Evolutionary conservation across 2,888 invertebrate genomes (phyloP).

Genomic region (Thalpophila matura): DNA sequence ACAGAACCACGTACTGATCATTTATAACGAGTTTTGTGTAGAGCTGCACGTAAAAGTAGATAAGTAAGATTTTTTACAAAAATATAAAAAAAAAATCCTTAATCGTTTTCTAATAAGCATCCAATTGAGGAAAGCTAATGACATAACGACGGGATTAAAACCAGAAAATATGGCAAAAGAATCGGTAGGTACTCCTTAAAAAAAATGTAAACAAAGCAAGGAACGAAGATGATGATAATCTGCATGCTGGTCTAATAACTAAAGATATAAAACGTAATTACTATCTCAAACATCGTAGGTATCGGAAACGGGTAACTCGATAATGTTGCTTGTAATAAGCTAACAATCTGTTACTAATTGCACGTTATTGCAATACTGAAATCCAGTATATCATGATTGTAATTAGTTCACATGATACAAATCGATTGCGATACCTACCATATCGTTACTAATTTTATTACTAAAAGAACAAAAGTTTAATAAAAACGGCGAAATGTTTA

Average conservation of each 20-base stretch:
- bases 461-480: not conserved
- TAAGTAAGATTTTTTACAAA: not conserved
- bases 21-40: constrained; percentile 30
- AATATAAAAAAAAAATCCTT: not conserved
- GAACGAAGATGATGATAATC: not conserved
- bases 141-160: not conserved
- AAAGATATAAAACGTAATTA: not conserved
- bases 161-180: no score
- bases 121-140: not conserved
- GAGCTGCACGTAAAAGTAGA: not conserved
- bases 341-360: constrained; percentile 46
- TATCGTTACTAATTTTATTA: not conserved
- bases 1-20: constrained; percentile 25
- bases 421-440: not conserved
- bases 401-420: constrained; percentile 35
- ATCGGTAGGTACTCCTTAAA: not conserved
- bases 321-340: constrained; percentile 37
- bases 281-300: constrained; percentile 8
- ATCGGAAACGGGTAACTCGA: constrained; percentile 8
- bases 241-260: not conserved
- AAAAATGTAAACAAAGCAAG: not conserved
- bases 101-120: not conserved
- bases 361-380: constrained; percentile 32
- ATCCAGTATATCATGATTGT: constrained; percentile 15
- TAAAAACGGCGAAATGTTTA: not conserved